Conservation (phyloP, 1,140 invertebrate genomes). For the Drosophila dunni region DNA sequence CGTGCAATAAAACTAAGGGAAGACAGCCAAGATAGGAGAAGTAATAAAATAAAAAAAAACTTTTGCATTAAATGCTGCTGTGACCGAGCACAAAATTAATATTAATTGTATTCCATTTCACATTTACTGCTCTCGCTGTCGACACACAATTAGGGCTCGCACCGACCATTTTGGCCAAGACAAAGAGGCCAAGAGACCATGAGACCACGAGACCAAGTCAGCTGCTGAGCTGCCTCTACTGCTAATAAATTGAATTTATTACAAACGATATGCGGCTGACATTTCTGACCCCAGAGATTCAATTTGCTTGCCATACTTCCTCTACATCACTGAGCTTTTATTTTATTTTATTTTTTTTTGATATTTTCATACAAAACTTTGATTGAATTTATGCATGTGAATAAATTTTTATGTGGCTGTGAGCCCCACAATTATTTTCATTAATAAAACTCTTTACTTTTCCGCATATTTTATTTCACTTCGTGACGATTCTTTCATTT, state of each 20-base stretch:
- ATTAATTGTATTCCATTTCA: constrained; percentile 73
- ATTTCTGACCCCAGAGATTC: constrained; percentile 61
- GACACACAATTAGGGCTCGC: constrained; percentile 45
- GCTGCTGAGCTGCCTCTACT: constrained; percentile 11
- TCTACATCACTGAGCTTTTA: not conserved
- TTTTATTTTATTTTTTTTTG: constrained; percentile 6
- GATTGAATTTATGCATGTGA: constrained; percentile 49
- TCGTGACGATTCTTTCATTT: constrained; percentile 1
- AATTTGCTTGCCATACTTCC: constrained; percentile 54
- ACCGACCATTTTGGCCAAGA: constrained; percentile 39
- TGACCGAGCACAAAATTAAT: constrained; percentile 61
- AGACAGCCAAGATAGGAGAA: not conserved
- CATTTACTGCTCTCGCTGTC: constrained; percentile 29
- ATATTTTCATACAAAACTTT: constrained; percentile 19
- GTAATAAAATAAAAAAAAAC: constrained; percentile 28
- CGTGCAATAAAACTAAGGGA: constrained; percentile 27
- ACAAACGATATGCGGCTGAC: constrained; percentile 59
- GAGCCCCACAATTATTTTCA: constrained; percentile 37
- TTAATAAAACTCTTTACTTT: constrained; percentile 56
- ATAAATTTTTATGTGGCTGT: constrained; percentile 31
- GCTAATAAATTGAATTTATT: constrained; percentile 78
- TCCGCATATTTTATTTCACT: constrained; percentile 54
- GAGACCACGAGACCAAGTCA: constrained; percentile 18
- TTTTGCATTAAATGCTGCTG: constrained; percentile 65
- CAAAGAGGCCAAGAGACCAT: constrained; percentile 43